Percentiles rank a stretch among this genome's conserved stretches.
Conservation (phyloP, 2,888 invertebrate genomes). For the Gandaritis pyraliata region DNA sequence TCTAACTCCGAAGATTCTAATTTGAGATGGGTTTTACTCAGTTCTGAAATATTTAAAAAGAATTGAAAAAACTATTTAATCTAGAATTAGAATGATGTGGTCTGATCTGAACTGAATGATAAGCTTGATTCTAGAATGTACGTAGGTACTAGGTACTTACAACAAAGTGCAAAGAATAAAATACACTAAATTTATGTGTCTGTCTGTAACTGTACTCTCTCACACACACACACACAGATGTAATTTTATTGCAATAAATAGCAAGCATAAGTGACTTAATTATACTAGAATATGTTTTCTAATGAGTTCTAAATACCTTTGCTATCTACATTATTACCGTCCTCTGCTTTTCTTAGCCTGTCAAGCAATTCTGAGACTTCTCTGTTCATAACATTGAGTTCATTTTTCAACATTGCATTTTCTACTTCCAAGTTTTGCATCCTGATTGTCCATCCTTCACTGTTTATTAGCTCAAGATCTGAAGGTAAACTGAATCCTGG, state of each 20-base stretch:
- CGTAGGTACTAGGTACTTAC: no score
- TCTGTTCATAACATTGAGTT: constrained; percentile 71
- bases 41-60: constrained; percentile 48
- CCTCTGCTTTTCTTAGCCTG: constrained; percentile 63
- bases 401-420: constrained; percentile 78
- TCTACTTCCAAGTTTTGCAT: constrained; percentile 75
- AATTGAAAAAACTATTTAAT: no score
- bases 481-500: constrained; percentile 67
- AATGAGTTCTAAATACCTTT: constrained; percentile 48
- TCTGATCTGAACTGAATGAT: no score
- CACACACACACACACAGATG: no score
- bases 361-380: constrained; percentile 68
- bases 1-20: constrained; percentile 50
- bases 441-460: constrained; percentile 55
- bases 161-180: no score
- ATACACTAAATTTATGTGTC: no score
- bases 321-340: constrained; percentile 64
- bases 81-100: no score
- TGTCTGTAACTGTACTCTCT: no score
- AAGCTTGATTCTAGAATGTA: no score
- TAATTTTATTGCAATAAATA: not conserved
- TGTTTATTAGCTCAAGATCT: constrained; percentile 57
- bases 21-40: constrained; percentile 51
- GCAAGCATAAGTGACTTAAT: not conserved
- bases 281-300: constrained; percentile 14